A percentile compares a stretch with the other conserved stretches of the same genome.
Evolutionary conservation across 2,888 invertebrate species (phyloP).

Genomic region (Orthosia cruda): DNA sequence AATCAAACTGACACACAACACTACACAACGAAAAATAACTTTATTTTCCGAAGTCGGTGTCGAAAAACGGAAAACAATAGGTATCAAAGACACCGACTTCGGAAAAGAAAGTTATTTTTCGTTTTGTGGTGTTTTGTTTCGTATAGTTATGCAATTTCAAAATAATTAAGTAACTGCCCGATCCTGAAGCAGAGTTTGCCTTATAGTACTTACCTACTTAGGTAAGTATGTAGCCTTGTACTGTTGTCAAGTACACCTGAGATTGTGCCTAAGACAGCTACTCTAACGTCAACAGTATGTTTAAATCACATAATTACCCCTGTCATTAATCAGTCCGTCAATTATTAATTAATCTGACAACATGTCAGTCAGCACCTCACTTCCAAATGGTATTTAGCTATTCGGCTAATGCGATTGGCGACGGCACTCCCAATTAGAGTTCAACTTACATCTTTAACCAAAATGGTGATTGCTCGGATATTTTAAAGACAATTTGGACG

Average conservation of each 20-base stretch:
- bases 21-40: too few relatives aligned
- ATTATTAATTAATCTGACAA: constrained; percentile 55
- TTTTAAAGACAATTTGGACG: constrained; percentile 60
- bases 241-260: constrained; percentile 9
- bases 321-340: constrained; percentile 28
- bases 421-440: constrained; percentile 55
- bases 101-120: too few relatives aligned
- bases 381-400: constrained; percentile 49
- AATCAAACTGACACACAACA: too few relatives aligned
- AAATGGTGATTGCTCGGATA: constrained; percentile 62
- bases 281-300: constrained; percentile 20
- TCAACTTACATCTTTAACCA: constrained; percentile 52
- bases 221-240: neutral
- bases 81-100: too few relatives aligned
- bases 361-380: constrained; percentile 37
- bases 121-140: too few relatives aligned
- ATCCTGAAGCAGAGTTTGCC: neutral
- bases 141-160: too few relatives aligned
- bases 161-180: neutral
- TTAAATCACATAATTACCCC: constrained; percentile 36
- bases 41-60: too few relatives aligned
- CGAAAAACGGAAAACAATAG: too few relatives aligned
- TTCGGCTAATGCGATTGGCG: constrained; percentile 42
- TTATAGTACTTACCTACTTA: neutral
- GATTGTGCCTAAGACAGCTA: neutral